These are phyloP conservation scores for Liparis tanakae DNA, from an alignment of 2,797 vertebrate species.

Conservation along the genomic window DNA sequence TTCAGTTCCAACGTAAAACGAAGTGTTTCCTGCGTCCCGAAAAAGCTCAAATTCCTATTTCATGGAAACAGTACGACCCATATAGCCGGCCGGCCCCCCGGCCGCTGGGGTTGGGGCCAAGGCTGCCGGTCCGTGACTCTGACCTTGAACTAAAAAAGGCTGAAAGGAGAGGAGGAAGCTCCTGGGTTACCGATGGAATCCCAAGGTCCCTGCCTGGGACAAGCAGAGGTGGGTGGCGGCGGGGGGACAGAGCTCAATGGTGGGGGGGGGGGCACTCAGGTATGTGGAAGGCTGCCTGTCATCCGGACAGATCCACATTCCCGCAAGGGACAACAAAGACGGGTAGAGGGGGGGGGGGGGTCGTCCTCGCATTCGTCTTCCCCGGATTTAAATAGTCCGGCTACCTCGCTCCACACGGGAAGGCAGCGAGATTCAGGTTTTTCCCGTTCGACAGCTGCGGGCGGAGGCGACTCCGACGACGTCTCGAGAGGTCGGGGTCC, in stretches of 20 bases:
- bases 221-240: slow-evolving; percentile 71
- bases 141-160: slow-evolving; percentile 84
- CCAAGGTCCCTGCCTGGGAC: slow-evolving; percentile 80
- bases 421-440: slow-evolving; percentile 34
- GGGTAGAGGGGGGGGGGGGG: slow-evolving; percentile 29
- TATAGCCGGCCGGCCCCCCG: slow-evolving; percentile 39
- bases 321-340: slow-evolving; percentile 79
- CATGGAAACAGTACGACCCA: slow-evolving; percentile 44
- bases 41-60: slow-evolving; percentile 47
- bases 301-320: slow-evolving; percentile 78
- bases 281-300: slow-evolving; percentile 81
- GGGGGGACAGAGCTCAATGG: slow-evolving; percentile 41
- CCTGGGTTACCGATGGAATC: slow-evolving; percentile 86
- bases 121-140: slow-evolving; percentile 62
- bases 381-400: slow-evolving; percentile 75
- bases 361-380: slow-evolving; percentile 65
- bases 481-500: slow-evolving; percentile 27
- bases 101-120: slow-evolving; percentile 56
- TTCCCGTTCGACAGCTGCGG: slow-evolving; percentile 56
- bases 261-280: slow-evolving; percentile 76
- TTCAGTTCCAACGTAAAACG: slow-evolving; percentile 3
- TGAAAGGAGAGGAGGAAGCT: slow-evolving; percentile 83
- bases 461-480: slow-evolving; percentile 20
- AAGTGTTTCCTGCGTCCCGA: slow-evolving; percentile 5
- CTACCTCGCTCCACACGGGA: slow-evolving; percentile 56